These are phyloP conservation scores for Phaedon cochleariae DNA, from an alignment of 2,888 invertebrate species.

Conservation along the genomic window DNA sequence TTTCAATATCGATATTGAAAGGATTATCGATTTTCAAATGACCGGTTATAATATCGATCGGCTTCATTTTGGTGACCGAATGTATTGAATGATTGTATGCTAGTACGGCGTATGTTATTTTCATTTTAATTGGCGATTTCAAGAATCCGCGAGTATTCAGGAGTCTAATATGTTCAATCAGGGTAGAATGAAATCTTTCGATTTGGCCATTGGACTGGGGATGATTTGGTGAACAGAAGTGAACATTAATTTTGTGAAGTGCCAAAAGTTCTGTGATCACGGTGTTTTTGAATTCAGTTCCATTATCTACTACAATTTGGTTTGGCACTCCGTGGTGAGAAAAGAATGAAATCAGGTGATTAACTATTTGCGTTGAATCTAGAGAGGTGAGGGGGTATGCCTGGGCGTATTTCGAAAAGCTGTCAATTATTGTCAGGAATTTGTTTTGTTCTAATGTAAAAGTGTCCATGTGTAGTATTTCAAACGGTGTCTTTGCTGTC, in stretches of 20 bases:
- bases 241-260: constrained; percentile 17
- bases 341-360: too few species aligned
- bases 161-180: constrained; percentile 9
- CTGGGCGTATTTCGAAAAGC: neutral
- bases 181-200: constrained; percentile 16
- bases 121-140: neutral
- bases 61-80: constrained; percentile 3
- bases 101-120: neutral
- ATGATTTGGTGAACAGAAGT: constrained; percentile 18
- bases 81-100: neutral
- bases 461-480: neutral
- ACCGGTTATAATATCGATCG: constrained; percentile 15
- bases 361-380: too few species aligned
- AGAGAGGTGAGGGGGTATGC: neutral
- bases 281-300: constrained; percentile 2
- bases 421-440: neutral
- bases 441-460: neutral
- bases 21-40: too few species aligned
- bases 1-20: too few species aligned
- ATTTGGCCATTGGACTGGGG: constrained; percentile 19
- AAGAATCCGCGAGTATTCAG: constrained; percentile 8
- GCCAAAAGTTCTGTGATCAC: constrained; percentile 16
- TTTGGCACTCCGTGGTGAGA: constrained; percentile 19
- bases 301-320: neutral
- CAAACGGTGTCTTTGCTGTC: neutral